A percentile compares a stretch with the other conserved stretches of the same genome.
Conservation (phyloP, 1,140 invertebrate species). For the Drosophila santomea region DNA sequence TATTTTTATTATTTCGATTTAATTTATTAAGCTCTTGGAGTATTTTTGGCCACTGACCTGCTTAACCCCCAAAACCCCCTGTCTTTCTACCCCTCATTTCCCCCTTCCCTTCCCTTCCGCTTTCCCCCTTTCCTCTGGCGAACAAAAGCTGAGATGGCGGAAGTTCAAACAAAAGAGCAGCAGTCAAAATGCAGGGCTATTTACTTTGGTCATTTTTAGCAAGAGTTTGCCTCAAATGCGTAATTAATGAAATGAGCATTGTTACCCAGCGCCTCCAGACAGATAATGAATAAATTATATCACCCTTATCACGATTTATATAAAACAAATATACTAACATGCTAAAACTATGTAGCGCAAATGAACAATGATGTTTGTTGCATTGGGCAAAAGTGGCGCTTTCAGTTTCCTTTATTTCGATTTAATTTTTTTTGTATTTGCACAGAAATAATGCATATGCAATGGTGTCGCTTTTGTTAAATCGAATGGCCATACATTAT, state of each 20-base stretch:
- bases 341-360: background rate
- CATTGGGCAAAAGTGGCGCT: no score
- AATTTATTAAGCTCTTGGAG: no score
- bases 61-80: no score
- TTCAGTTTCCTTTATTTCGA: no score
- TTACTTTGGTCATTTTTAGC: conserved; percentile 3
- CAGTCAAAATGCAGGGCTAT: conserved; percentile 1
- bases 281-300: no score
- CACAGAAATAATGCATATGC: background rate
- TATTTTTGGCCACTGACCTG: no score
- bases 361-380: background rate
- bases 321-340: no score
- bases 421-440: background rate
- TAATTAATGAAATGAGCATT: background rate
- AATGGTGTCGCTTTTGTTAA: background rate
- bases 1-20: no score
- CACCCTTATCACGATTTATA: no score
- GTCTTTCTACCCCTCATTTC: background rate
- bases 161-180: conserved; percentile 2
- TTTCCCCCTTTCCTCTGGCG: background rate
- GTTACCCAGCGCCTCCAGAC: no score
- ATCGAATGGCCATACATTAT: background rate
- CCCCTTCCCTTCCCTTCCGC: background rate
- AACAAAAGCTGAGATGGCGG: background rate
- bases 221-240: background rate